Evolutionary conservation across 2,888 invertebrate species (phyloP).

Genomic region (Mythimna pallens): DNA sequence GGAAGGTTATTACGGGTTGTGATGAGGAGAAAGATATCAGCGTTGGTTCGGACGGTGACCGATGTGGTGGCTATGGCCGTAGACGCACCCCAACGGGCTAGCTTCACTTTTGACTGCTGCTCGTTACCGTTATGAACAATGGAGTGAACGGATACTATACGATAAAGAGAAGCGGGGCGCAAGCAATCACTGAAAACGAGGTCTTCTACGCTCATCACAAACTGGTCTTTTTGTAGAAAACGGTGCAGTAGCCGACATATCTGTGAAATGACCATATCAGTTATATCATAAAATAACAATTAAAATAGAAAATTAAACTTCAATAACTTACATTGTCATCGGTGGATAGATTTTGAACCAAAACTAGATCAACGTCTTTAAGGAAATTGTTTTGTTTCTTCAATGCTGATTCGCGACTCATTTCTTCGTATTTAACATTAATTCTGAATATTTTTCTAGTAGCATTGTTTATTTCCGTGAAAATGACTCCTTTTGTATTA

Average conservation of each 20-base stretch:
- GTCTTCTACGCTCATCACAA: conserved; percentile 57
- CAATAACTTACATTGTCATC: conserved; percentile 56
- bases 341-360: conserved; percentile 61
- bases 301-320: neutral
- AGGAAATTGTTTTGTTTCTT: conserved; percentile 27
- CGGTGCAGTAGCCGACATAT: conserved; percentile 48
- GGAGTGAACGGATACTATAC: conserved; percentile 48
- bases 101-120: conserved; percentile 50
- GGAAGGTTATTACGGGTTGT: conserved; percentile 50
- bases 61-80: conserved; percentile 42
- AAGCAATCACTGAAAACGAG: neutral
- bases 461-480: conserved; percentile 47
- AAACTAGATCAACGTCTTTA: conserved; percentile 53
- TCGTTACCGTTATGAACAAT: conserved; percentile 18
- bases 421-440: conserved; percentile 52
- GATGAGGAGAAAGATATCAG: conserved; percentile 59
- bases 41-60: conserved; percentile 54
- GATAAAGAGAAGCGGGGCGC: conserved; percentile 48
- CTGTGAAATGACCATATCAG: conserved; percentile 31
- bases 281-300: neutral
- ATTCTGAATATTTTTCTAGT: conserved; percentile 38
- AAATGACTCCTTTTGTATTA: conserved; percentile 35
- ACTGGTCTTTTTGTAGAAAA: conserved; percentile 49
- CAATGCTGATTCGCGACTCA: conserved; percentile 26
- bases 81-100: conserved; percentile 56